A percentile compares a stretch with the other conserved stretches of the same genome.
Evolutionary conservation across 1,140 invertebrate species (phyloP).

Genomic region (Mercenaria mercenaria): DNA sequence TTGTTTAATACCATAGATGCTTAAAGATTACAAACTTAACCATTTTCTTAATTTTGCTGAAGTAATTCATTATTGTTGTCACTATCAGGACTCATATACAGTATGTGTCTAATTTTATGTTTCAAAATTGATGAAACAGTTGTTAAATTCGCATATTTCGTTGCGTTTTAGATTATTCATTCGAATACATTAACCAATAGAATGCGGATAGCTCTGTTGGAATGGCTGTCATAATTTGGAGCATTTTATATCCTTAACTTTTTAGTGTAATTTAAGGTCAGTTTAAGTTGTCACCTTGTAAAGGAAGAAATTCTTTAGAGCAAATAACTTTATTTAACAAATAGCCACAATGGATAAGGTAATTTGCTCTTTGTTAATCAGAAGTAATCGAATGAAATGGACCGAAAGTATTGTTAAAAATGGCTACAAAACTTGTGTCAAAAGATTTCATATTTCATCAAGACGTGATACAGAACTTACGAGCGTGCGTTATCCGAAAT

Average conservation of each 20-base stretch:
- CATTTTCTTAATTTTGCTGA: too few species aligned
- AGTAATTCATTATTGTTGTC: too few species aligned
- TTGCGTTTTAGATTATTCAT: too few species aligned
- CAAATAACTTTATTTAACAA: neutral
- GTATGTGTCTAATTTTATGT: too few species aligned
- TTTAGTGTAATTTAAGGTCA: neutral
- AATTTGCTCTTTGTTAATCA: neutral
- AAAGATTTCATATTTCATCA: constrained; percentile 19
- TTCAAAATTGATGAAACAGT: too few species aligned
- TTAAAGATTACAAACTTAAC: too few species aligned
- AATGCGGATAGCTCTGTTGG: neutral
- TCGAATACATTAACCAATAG: too few species aligned
- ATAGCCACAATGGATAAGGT: neutral
- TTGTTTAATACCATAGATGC: too few species aligned
- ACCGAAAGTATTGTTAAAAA: neutral
- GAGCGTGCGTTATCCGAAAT: constrained; percentile 74
- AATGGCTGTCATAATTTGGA: neutral
- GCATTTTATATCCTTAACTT: neutral
- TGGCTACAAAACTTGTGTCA: neutral
- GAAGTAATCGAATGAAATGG: neutral
- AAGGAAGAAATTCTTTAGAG: neutral
- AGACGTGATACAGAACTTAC: constrained; percentile 74
- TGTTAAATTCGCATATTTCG: too few species aligned
- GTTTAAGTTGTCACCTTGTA: neutral
- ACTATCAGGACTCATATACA: too few species aligned